Evolutionary conservation across 2,113 vertebrate species (phyloP), one percentile per base, ranked within the genome.

Genomic region (Sclerurus mexicanus): DNA sequence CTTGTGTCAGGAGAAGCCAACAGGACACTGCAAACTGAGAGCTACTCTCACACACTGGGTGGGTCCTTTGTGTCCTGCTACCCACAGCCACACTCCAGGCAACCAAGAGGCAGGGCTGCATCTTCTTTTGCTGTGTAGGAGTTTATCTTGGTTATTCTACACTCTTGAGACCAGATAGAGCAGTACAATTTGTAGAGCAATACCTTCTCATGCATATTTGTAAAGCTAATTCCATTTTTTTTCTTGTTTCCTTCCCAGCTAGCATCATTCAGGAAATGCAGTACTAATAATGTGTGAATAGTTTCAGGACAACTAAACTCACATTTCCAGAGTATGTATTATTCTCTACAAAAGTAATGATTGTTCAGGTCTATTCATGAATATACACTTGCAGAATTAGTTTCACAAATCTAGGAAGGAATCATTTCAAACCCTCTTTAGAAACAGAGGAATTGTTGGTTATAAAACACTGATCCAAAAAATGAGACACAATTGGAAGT

Each of bases 321-420:
- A 93, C 53, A 92, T 95, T 96, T 86, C 23, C 33, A 86, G 83
- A 85, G 49, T 72, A 77, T 91, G 44, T 52, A 89, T 82, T 94
- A 90, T 94, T 95, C 73, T 92, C 62, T 94, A 69, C 73, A 94
- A 85, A 94, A 94, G 71, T 92, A 85, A 53, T 89, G 78, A 91
- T 94, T 95, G 52, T 89, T 95, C 93, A 95, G 94, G 93, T 95
- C 73, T 84, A 89, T 95, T 93, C 89, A 84, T 84, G 75, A 93
- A 49, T 33, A 83, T 47, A 82, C 63, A 78, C 39, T 90, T 87
- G 86, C 25, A 82, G 88, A 93, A 96, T 96, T 96, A 89, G 62
- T 94, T 92, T 86, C 96, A 90, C 94, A 74, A 78, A 95, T 90
- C 73, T 87, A 52, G 21, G 73, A 64, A 82, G 37, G 28, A 92